Conservation (phyloP, 2,113 vertebrate species). For the Psephotus haematonotus region DNA sequence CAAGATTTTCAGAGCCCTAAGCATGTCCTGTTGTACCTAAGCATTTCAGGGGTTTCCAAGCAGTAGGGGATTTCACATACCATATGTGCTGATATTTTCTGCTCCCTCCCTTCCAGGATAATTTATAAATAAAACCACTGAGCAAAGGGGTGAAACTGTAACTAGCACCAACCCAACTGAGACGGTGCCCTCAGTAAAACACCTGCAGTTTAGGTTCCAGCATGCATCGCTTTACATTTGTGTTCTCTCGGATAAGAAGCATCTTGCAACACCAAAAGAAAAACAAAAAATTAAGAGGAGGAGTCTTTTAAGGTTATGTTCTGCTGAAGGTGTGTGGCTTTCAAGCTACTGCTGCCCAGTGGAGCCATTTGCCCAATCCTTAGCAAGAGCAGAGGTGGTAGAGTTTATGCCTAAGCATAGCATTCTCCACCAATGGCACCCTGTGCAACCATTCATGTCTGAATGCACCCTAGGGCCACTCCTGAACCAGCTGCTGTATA, state of each 20-base stretch:
- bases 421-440: not conserved
- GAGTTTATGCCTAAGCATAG: not conserved
- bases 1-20: not conserved
- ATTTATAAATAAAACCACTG: slow-evolving; percentile 62
- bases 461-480: not conserved
- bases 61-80: slow-evolving; percentile 46
- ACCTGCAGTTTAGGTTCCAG: slow-evolving; percentile 39
- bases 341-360: not conserved
- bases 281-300: not conserved
- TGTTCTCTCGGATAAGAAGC: not conserved
- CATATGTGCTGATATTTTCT: slow-evolving; percentile 57
- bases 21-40: not conserved
- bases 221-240: not conserved
- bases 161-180: not conserved
- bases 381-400: accelerated
- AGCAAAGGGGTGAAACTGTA: slow-evolving; percentile 26
- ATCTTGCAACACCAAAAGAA: not conserved
- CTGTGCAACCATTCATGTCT: not conserved
- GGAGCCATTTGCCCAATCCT: not conserved
- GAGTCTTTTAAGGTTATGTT: slow-evolving; percentile 25
- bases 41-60: slow-evolving; percentile 29
- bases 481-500: not conserved
- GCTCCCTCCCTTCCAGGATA: slow-evolving; percentile 43
- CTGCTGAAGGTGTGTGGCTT: not conserved
- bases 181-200: slow-evolving; percentile 2